Percentiles rank a stretch among this genome's conserved stretches.
Evolutionary conservation across 2,113 vertebrate species (phyloP).

Genomic region (Brachyistius frenatus): DNA sequence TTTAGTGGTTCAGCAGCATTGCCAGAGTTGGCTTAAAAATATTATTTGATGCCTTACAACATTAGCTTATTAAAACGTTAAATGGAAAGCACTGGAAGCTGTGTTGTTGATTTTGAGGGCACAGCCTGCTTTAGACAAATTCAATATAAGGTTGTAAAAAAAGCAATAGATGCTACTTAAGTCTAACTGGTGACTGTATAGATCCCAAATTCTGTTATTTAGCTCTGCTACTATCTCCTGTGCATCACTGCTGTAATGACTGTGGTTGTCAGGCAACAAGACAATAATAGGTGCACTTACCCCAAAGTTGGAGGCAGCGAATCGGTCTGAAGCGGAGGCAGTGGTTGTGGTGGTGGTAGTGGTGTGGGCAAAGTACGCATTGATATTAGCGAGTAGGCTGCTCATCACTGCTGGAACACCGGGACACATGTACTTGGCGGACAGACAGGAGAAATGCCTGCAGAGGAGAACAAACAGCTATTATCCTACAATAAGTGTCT

Average conservation of each 20-base stretch:
- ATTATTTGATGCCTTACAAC: constrained; percentile 44
- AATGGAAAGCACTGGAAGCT: constrained; percentile 12
- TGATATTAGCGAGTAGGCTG: constrained; percentile 96
- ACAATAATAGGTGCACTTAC: constrained; percentile 81
- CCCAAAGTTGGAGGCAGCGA: constrained; percentile 97
- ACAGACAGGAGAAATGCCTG: constrained; percentile 98
- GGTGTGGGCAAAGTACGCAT: constrained; percentile 98
- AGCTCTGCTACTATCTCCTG: neutral
- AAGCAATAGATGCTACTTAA: neutral
- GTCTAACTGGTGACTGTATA: neutral
- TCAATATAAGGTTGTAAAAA: constrained; percentile 8
- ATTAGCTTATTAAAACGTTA: constrained; percentile 66
- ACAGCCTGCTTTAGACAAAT: constrained; percentile 25
- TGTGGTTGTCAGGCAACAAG: neutral
- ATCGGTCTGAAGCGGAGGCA: constrained; percentile 95
- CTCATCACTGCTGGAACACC: constrained; percentile 98
- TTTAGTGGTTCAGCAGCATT: constrained; percentile 16
- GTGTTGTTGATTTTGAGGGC: constrained; percentile 14
- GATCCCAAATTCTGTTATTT: neutral
- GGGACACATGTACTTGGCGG: constrained; percentile 98
- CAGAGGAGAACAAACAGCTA: constrained; percentile 62
- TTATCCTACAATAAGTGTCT: constrained; percentile 24
- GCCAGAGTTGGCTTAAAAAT: constrained; percentile 44
- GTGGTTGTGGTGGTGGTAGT: constrained; percentile 95
- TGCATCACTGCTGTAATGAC: neutral